A percentile compares a stretch with the other conserved stretches of the same genome.
These are phyloP conservation scores for Anodontia alba DNA, from an alignment of 2,888 invertebrate species.

Conservation along the genomic window DNA sequence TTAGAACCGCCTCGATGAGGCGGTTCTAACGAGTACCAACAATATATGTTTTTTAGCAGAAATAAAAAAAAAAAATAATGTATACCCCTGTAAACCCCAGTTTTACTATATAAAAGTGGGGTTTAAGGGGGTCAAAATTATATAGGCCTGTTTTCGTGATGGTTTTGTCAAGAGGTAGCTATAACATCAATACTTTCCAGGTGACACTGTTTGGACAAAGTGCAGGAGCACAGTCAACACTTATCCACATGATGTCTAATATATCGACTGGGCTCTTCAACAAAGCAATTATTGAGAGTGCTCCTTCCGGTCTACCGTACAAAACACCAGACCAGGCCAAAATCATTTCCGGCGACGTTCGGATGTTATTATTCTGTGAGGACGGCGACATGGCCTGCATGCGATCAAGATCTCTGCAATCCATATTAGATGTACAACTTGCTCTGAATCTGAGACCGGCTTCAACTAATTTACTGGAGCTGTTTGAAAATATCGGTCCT, in stretches of 20 bases:
- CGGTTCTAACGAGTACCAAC: too few relatives aligned
- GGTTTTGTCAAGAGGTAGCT: too few relatives aligned
- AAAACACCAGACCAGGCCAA: constrained; percentile 66
- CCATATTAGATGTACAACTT: constrained; percentile 70
- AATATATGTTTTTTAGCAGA: too few relatives aligned
- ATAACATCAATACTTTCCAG: too few relatives aligned
- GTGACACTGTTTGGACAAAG: constrained; percentile 74
- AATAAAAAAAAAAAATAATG: too few relatives aligned
- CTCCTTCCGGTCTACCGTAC: constrained; percentile 68
- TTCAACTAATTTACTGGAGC: constrained; percentile 70
- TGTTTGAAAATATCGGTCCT: constrained; percentile 77
- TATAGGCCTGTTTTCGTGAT: too few relatives aligned
- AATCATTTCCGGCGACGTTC: constrained; percentile 54
- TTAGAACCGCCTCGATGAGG: too few relatives aligned
- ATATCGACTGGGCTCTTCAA: constrained; percentile 60
- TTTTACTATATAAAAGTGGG: too few relatives aligned
- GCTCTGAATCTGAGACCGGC: constrained; percentile 56
- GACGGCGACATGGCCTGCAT: constrained; percentile 66
- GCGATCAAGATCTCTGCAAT: constrained; percentile 59
- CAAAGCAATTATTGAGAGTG: constrained; percentile 66
- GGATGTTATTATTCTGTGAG: constrained; percentile 59
- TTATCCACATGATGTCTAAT: constrained; percentile 64
- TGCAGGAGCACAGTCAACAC: constrained; percentile 71
- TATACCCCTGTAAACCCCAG: too few relatives aligned
- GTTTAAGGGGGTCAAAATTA: too few relatives aligned